phyloP scores from a whole-genome alignment of 2,113 vertebrate species.

The Numida meleagris region DNA sequence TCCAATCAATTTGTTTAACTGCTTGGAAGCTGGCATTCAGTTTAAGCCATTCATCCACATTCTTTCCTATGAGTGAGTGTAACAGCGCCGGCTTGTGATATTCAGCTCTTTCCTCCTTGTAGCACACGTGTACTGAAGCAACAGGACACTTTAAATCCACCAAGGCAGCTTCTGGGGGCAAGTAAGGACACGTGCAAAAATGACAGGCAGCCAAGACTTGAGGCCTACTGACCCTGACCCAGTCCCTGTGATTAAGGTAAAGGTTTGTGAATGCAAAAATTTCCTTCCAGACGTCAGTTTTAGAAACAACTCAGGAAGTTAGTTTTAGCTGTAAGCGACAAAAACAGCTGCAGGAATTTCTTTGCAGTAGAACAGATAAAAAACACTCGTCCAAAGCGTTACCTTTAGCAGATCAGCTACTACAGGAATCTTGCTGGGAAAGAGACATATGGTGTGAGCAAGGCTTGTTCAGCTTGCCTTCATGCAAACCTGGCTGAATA shows the following conservation, averaged over 20 bases:
- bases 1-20: background rate
- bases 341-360: conserved; percentile 32
- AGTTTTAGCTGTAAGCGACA: conserved; percentile 23
- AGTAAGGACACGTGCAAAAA: background rate
- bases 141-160: background rate
- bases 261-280: background rate
- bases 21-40: background rate
- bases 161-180: background rate
- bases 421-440: background rate
- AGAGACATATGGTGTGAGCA: background rate
- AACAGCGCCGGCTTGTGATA: background rate
- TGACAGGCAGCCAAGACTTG: background rate
- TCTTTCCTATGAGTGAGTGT: background rate
- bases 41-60: background rate
- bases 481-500: background rate
- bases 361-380: background rate
- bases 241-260: background rate
- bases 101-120: background rate
- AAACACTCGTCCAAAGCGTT: background rate
- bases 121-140: background rate
- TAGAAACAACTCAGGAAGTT: background rate
- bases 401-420: background rate
- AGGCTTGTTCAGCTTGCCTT: background rate
- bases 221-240: conserved; percentile 15
- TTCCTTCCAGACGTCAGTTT: conserved; percentile 22